A percentile compares a stretch with the other conserved stretches of the same genome.
These are phyloP conservation scores for Pentalonia nigronervosa DNA, from an alignment of 1,140 invertebrate genomes.

Conservation along the genomic window DNA sequence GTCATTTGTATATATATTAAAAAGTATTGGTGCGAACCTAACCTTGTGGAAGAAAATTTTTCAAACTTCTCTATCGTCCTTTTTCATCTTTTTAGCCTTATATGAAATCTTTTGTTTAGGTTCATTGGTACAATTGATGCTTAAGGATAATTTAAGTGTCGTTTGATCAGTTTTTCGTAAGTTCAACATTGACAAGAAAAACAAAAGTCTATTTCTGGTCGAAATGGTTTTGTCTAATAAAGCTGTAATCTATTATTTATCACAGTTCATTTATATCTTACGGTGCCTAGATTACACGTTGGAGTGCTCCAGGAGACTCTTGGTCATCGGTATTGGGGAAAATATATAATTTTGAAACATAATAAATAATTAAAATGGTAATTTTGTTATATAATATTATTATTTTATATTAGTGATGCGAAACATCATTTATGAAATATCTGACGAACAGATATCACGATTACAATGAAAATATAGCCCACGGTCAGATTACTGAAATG, in stretches of 20 bases:
- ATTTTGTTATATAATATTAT: not conserved
- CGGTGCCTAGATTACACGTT: not conserved
- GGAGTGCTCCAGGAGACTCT: not conserved
- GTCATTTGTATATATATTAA: not conserved
- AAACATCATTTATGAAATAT: not conserved
- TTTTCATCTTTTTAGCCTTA: not conserved
- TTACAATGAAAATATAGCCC: not conserved
- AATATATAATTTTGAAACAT: not conserved
- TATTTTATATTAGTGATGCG: not conserved
- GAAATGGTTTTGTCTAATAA: not conserved
- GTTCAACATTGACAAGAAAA: no score
- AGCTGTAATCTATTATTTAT: not conserved
- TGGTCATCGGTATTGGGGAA: not conserved
- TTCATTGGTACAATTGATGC: not conserved
- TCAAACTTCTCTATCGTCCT: not conserved
- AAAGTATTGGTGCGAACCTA: not conserved
- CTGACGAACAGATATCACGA: not conserved
- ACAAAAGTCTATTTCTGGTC: not conserved
- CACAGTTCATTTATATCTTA: not conserved
- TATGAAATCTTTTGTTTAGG: not conserved
- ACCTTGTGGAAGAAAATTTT: not conserved
- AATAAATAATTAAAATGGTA: not conserved
- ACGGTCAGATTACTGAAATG: not conserved
- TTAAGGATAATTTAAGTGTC: no score
- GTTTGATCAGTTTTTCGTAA: no score